A percentile compares a stretch with the other conserved stretches of the same genome.
These are phyloP conservation scores for Desoria tigrina DNA, from an alignment of 2,888 invertebrate species.

Conservation along the genomic window DNA sequence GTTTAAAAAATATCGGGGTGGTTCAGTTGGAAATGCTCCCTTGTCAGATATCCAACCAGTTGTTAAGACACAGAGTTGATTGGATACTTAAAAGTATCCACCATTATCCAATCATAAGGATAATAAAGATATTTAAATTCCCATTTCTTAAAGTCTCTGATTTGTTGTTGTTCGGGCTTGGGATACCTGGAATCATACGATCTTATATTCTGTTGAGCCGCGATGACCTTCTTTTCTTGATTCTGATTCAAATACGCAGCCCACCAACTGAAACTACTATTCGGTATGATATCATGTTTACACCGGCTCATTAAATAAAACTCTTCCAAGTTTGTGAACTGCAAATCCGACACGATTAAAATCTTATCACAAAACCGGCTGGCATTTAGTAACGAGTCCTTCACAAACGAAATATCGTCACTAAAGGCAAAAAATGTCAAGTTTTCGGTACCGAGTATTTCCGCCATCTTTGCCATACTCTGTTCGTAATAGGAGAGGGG, in stretches of 20 bases:
- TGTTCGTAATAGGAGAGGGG: background rate
- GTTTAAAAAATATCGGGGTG: too few species aligned
- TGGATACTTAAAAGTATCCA: background rate
- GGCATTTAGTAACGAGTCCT: background rate
- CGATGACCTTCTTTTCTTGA: background rate
- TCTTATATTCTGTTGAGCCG: background rate
- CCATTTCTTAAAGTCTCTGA: background rate
- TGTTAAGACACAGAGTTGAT: too few species aligned
- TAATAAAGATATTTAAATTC: background rate
- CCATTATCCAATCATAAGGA: background rate
- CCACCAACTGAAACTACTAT: slow-evolving; percentile 6
- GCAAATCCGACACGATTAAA: background rate
- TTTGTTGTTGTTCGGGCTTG: too few species aligned
- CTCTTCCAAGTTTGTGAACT: background rate
- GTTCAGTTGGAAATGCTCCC: too few species aligned
- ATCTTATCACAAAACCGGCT: background rate
- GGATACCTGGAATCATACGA: background rate
- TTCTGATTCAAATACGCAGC: background rate
- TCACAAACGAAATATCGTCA: background rate
- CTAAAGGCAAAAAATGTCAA: background rate
- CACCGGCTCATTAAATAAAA: background rate
- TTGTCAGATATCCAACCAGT: too few species aligned
- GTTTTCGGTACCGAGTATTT: background rate
- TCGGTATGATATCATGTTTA: background rate
- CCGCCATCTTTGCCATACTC: background rate